Percentiles rank a stretch among this genome's conserved stretches.
Evolutionary conservation across 2,888 invertebrate species (phyloP).

Genomic region (Volucella bombylans): DNA sequence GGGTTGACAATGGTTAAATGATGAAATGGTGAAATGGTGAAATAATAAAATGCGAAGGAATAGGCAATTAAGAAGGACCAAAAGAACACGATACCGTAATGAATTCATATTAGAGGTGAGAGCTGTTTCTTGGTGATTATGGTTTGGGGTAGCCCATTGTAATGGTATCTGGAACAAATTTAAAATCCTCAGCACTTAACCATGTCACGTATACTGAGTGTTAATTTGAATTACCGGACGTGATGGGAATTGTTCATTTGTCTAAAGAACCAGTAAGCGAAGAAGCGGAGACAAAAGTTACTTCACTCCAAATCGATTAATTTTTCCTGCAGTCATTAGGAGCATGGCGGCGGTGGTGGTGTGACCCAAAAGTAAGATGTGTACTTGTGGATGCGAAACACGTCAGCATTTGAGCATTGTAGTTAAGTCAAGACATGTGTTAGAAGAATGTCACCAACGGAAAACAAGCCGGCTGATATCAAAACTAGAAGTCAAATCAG

Average conservation of each 20-base stretch:
- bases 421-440: conserved; percentile 46
- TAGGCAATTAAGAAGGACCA: conserved; percentile 61
- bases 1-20: not conserved
- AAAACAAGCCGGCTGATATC: conserved; percentile 12
- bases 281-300: conserved; percentile 3
- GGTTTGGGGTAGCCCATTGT: not conserved
- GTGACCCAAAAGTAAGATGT: conserved; percentile 15
- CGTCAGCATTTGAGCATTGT: conserved; percentile 56
- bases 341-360: not conserved
- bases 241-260: conserved; percentile 77
- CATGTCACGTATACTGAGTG: conserved; percentile 76
- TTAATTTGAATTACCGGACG: conserved; percentile 81
- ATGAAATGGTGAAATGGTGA: not conserved
- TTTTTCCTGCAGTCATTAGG: conserved; percentile 51
- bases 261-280: conserved; percentile 25
- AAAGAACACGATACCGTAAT: conserved; percentile 63
- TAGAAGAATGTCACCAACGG: conserved; percentile 27
- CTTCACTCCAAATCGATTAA: conserved; percentile 58
- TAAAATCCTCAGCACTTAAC: conserved; percentile 71
- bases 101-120: conserved; percentile 68
- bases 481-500: not conserved
- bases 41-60: conserved; percentile 36
- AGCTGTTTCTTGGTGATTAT: conserved; percentile 31
- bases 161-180: conserved; percentile 44
- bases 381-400: conserved; percentile 49